Conservation (phyloP, 2,797 vertebrate genomes). For the Sebastes jordani region DNA sequence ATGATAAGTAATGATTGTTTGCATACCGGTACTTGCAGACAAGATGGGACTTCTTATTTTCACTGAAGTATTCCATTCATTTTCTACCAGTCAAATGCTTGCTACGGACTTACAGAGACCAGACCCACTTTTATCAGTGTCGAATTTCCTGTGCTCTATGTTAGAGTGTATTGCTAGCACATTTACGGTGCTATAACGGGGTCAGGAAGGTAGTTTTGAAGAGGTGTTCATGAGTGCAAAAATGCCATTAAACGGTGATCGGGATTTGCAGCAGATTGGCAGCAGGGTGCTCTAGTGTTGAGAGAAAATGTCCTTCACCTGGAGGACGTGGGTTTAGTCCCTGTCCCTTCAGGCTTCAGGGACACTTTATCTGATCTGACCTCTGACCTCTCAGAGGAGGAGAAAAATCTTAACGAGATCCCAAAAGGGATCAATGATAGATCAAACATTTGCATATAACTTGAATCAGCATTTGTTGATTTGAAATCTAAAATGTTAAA, state of each 20-base stretch:
- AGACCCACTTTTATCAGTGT: slow-evolving; percentile 81
- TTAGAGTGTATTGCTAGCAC: slow-evolving; percentile 97
- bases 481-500: slow-evolving; percentile 21
- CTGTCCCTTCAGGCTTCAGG: slow-evolving; percentile 6
- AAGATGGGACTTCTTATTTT: slow-evolving; percentile 51
- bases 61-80: slow-evolving; percentile 68
- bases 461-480: slow-evolving; percentile 40
- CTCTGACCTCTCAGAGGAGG: slow-evolving; percentile 24
- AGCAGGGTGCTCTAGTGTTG: background rate
- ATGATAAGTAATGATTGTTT: slow-evolving; percentile 49
- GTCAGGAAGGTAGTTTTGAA: slow-evolving; percentile 21
- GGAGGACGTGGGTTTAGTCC: background rate
- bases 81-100: slow-evolving; percentile 73
- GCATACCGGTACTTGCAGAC: slow-evolving; percentile 52
- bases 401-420: background rate
- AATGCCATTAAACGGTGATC: slow-evolving; percentile 47
- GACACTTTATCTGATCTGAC: slow-evolving; percentile 12
- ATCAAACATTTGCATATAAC: slow-evolving; percentile 30
- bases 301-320: background rate
- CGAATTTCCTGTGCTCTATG: slow-evolving; percentile 92
- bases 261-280: slow-evolving; percentile 4
- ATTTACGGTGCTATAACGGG: slow-evolving; percentile 87
- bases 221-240: slow-evolving; percentile 44
- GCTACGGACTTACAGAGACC: slow-evolving; percentile 68
- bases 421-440: background rate